Evolutionary conservation across 2,888 invertebrate species (phyloP).

Genomic region (Panopea generosa): DNA sequence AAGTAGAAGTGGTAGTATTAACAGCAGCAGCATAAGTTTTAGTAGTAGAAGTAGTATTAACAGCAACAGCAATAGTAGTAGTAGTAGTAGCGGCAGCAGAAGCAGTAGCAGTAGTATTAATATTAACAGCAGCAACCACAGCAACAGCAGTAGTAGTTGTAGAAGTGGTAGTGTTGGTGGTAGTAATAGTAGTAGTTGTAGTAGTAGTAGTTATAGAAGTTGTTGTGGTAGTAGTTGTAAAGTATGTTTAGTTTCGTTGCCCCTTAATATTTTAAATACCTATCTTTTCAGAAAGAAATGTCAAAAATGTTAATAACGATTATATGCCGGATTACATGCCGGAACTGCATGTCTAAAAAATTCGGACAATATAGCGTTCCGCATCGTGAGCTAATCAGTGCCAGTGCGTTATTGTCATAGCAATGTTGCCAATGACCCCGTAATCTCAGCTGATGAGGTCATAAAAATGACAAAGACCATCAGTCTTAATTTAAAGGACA

Average conservation of each 20-base stretch:
- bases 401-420: no score
- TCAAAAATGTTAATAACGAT: neutral
- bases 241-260: no score
- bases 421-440: no score
- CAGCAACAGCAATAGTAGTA: slow-evolving; percentile 3
- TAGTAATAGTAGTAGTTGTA: slow-evolving; percentile 3
- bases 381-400: no score
- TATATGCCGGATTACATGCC: no score
- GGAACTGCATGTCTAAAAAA: no score
- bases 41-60: neutral
- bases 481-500: no score
- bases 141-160: neutral
- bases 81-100: neutral
- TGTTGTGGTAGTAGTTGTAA: neutral
- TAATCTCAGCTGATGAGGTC: no score
- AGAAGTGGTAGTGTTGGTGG: neutral
- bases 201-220: neutral
- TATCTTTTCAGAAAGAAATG: no score
- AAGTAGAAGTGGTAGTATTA: neutral
- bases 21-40: neutral
- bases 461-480: no score
- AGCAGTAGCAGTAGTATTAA: slow-evolving; percentile 4
- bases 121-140: neutral
- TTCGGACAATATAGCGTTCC: no score
- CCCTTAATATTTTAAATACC: no score